Evolutionary conservation across 2,113 vertebrate genomes (phyloP).

Genomic region (Nestor notabilis): DNA sequence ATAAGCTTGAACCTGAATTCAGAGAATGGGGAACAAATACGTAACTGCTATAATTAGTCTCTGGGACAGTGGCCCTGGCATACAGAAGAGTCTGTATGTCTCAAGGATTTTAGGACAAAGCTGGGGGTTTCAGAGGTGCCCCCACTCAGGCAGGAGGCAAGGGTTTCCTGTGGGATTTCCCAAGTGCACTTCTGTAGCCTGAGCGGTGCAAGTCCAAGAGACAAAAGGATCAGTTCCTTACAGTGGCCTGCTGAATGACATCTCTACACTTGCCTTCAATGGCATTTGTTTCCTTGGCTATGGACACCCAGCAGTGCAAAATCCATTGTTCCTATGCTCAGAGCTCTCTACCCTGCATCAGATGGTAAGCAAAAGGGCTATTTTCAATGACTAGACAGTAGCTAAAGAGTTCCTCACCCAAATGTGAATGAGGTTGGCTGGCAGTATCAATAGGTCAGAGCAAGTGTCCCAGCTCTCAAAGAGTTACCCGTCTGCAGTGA

Average conservation of each 20-base stretch:
- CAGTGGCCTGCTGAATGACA: accelerated
- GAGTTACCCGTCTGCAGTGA: neutral
- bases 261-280: neutral
- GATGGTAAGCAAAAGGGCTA: neutral
- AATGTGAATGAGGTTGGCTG: neutral
- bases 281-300: neutral
- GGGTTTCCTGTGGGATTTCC: neutral
- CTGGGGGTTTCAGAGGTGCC: neutral
- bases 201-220: neutral
- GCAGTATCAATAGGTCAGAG: neutral
- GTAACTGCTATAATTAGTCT: neutral
- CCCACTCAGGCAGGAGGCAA: neutral
- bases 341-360: neutral
- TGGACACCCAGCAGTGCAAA: accelerated
- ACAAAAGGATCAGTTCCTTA: neutral
- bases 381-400: neutral
- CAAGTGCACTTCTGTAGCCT: neutral
- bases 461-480: neutral
- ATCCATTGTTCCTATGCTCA: neutral
- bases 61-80: accelerated
- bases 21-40: neutral
- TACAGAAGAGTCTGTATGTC: neutral
- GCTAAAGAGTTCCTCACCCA: neutral
- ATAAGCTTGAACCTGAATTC: neutral
- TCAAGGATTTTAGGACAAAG: neutral